Evolutionary conservation across 1,140 invertebrate genomes (phyloP), one percentile per base, ranked within the genome.

Genomic region (Papilio glaucus): DNA sequence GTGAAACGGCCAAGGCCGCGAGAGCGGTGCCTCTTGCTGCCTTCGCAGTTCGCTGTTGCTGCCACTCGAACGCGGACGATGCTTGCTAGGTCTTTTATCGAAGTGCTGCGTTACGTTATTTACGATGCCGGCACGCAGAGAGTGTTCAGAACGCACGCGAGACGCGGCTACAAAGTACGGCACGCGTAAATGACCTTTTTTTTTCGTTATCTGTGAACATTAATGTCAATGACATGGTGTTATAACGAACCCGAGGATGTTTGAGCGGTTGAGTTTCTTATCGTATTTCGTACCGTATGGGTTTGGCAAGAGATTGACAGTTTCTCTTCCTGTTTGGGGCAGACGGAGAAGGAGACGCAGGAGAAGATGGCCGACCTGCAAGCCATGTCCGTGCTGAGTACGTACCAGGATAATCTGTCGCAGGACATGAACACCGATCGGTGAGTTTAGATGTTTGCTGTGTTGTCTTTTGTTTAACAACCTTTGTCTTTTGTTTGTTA

Each of bases 361-460:
- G 89, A 86, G 79, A 84, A 83, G 77, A 86, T 86, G 57, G 83
- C 81, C 29, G 92, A 93, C 75, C 79, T 93, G 69, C 91, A 93
- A 70, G 92, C 92, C 15, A 93, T 93, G 88, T 93, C 93, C 4
- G 91, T 93, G 62, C 87, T 93, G 71, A 93, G 92, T 82, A 93
- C 85, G 42, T 93, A 92, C 78, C 84, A 82, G 73, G 93, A 93
- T 81, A 93, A 89, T 74, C 84, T 93, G 53, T 93, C 93, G 37
- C 85, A 90, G 76, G 93, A 93, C 67, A 93, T 94, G 91, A 94
- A 94, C 81, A 93, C 91, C n/a, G 92, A 94, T 76, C 83, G 93
- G 93, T 93, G 84, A 92, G 91, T 91, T 49, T 42, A 71, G 71
- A 26, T 74, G 18, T 65, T 18, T 72, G 61, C 45, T 37, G 70